These are phyloP conservation scores for Venustaconcha ellipsiformis DNA, from an alignment of 1,140 invertebrate genomes.

Conservation along the genomic window DNA sequence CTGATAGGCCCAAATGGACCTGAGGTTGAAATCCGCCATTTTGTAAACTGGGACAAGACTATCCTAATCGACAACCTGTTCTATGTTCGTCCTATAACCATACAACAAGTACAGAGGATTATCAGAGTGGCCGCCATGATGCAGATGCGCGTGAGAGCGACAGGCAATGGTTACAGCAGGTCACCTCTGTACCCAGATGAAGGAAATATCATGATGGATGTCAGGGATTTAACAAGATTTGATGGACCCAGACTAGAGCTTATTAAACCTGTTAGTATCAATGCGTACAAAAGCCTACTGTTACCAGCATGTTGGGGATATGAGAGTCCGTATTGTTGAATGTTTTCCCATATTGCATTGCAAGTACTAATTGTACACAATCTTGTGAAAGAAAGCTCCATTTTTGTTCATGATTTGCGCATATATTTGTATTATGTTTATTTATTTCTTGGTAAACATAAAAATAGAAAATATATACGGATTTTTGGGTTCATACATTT, in stretches of 20 bases:
- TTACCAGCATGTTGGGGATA: too few relatives aligned
- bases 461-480: too few relatives aligned
- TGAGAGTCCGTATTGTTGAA: too few relatives aligned
- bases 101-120: constrained; percentile 34
- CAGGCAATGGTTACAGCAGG: constrained; percentile 35
- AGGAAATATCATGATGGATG: constrained; percentile 49
- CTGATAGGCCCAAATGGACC: background rate
- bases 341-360: too few relatives aligned
- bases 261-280: constrained; percentile 23
- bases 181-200: constrained; percentile 46
- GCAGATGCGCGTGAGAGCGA: constrained; percentile 33
- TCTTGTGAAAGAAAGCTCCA: too few relatives aligned
- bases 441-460: too few relatives aligned
- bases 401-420: too few relatives aligned
- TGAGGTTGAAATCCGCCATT: background rate
- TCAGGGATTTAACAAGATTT: constrained; percentile 32
- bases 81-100: constrained; percentile 32
- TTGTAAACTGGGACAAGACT: constrained; percentile 42
- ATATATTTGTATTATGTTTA: too few relatives aligned
- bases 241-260: constrained; percentile 42
- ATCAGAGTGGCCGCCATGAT: constrained; percentile 24
- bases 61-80: constrained; percentile 41
- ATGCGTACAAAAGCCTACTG: too few relatives aligned
- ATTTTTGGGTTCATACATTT: too few relatives aligned
- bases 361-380: too few relatives aligned